These are phyloP conservation scores for Schizaphis graminum DNA, from an alignment of 2,888 invertebrate genomes.

Conservation along the genomic window DNA sequence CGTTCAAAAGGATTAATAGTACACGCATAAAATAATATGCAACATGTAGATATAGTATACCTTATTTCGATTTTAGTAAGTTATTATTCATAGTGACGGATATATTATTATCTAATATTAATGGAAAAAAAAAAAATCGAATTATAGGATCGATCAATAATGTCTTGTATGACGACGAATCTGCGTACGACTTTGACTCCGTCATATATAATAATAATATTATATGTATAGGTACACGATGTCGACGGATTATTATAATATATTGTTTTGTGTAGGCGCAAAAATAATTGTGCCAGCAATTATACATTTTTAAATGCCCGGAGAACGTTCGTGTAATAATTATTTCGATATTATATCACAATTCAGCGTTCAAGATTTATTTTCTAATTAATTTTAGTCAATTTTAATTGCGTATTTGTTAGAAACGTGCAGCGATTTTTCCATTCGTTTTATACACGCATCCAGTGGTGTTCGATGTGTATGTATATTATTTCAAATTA, in stretches of 20 bases:
- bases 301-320: background rate
- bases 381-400: conserved; percentile 37
- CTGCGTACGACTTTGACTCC: background rate
- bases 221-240: background rate
- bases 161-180: background rate
- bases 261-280: background rate
- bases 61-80: background rate
- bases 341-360: background rate
- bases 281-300: background rate
- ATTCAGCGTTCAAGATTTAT: conserved; percentile 19
- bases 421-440: conserved; percentile 24
- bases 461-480: background rate
- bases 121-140: background rate
- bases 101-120: background rate
- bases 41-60: background rate
- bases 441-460: background rate
- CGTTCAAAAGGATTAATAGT: background rate
- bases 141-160: background rate
- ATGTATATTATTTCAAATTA: background rate
- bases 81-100: background rate
- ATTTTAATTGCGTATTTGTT: conserved; percentile 46
- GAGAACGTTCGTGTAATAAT: background rate
- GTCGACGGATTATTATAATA: background rate
- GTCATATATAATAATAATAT: background rate
- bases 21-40: background rate